Percentiles rank a stretch among this genome's conserved stretches.
Conservation (phyloP, 2,888 invertebrate species). For the Limnephilus lunatus region DNA sequence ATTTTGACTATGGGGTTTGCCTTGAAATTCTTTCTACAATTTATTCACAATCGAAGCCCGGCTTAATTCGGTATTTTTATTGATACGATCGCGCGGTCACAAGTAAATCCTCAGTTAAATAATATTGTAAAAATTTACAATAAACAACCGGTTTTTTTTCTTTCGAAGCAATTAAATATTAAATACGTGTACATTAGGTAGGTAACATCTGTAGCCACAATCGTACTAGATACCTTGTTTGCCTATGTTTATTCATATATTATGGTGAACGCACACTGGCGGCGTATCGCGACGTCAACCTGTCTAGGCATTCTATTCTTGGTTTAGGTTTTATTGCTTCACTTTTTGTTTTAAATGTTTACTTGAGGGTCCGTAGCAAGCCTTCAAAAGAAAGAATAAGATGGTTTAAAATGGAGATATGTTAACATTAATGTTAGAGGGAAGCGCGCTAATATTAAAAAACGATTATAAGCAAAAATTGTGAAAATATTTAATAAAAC, state of each 20-base stretch:
- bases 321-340: not conserved
- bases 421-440: too few species aligned
- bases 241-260: not conserved
- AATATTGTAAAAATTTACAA: not conserved
- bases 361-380: not conserved
- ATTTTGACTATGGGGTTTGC: slow-evolving; percentile 32
- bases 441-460: too few species aligned
- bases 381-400: too few species aligned
- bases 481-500: too few species aligned
- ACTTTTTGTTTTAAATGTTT: not conserved
- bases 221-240: not conserved
- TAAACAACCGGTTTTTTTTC: slow-evolving; percentile 29
- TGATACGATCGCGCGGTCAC: slow-evolving; percentile 3
- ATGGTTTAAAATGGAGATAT: too few species aligned
- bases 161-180: not conserved
- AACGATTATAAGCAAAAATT: too few species aligned
- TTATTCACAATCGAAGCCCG: slow-evolving; percentile 19
- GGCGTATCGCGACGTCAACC: not conserved
- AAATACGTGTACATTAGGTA: slow-evolving; percentile 5
- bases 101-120: not conserved
- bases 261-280: not conserved
- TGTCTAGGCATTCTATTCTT: not conserved
- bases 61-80: not conserved
- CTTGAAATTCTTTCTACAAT: slow-evolving; percentile 43
- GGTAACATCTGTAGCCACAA: not conserved